Base-by-base conservation (phyloP, 2,113 vertebrate species). In the Tachysurus fulvidraco region DNA sequence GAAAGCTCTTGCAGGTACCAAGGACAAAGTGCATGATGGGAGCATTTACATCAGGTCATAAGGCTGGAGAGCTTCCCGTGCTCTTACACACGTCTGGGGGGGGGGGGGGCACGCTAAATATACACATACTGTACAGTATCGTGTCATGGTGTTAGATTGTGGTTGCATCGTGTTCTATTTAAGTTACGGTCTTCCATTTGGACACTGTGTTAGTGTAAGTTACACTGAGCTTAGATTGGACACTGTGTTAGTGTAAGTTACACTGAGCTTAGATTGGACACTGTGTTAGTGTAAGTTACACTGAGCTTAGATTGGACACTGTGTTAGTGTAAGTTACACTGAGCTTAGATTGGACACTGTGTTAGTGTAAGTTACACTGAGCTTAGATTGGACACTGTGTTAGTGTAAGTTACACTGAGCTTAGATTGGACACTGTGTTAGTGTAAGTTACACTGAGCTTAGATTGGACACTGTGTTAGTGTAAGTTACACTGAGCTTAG, bases 1-100 rank as follows among this genome's bases (percentile, higher is more conserved):
- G 76, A 85, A 89, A 81, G 17, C 25, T 52, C 82, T 85, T 21
- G 13, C 46, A 78, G 6, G 54, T 25, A 55, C 44, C 25, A 54
- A 86, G 77, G 81, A 84, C 67, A 82, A 78, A 82, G 55, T 69
- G 36, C 52, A 19, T 30, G 71, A 83, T 81, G 65, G 46, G 28
- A 65, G 52, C 23, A 19, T 54, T 83, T 30, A 69, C 17, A 30
- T 30, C n/a, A 17, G 14, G 64, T 54, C 4, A 16, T 30, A 21
- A 54, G n/a, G 62, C n/a, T 52, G 44, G 25, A 52, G 8, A 30
- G 23, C 1, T 50, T 67, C 28, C 13, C 41, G 5, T n/a, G 73
- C 11, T n/a, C 2, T 54, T 7, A 17, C 74, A 2, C 41, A 76
- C 50, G 14, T 5, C 10, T 52, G 13, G 28, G 52, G 54, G n/a